phyloP scores from a whole-genome alignment of 2,113 vertebrate species.

The Sinocyclocheilus anophthalmus region DNA sequence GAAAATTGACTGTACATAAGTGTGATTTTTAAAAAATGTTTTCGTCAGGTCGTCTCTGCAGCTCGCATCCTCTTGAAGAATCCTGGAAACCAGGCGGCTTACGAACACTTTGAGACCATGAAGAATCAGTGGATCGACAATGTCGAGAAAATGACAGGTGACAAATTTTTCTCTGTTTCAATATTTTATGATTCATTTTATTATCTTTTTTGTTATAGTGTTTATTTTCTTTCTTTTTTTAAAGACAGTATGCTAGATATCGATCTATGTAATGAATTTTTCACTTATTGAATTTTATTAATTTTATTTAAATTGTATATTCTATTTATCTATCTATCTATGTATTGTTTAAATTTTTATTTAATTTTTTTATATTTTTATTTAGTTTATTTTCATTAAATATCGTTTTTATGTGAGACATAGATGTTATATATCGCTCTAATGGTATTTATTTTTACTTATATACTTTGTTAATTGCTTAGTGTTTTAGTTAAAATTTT shows the following conservation, averaged over 20 bases:
- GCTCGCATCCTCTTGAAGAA: slow-evolving; percentile 95
- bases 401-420: not conserved
- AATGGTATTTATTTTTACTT: not conserved
- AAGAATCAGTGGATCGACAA: slow-evolving; percentile 99
- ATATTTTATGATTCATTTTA: no score
- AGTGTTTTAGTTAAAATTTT: not conserved
- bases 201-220: no score
- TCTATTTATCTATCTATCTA: not conserved
- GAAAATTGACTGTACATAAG: not conserved
- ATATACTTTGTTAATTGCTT: not conserved
- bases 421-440: not conserved
- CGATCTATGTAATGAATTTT: not conserved
- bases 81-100: slow-evolving; percentile 95
- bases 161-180: no score
- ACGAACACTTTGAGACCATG: slow-evolving; percentile 98
- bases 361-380: not conserved
- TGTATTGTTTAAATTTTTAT: not conserved
- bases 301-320: not conserved
- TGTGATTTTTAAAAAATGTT: not conserved
- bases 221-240: no score
- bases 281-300: not conserved
- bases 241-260: not conserved
- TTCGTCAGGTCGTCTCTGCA: slow-evolving; percentile 68
- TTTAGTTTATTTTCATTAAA: not conserved
- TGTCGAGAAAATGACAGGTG: slow-evolving; percentile 98